A percentile compares a stretch with the other conserved stretches of the same genome.
Evolutionary conservation across 2,888 invertebrate genomes (phyloP).

Genomic region (Salticus scenicus): DNA sequence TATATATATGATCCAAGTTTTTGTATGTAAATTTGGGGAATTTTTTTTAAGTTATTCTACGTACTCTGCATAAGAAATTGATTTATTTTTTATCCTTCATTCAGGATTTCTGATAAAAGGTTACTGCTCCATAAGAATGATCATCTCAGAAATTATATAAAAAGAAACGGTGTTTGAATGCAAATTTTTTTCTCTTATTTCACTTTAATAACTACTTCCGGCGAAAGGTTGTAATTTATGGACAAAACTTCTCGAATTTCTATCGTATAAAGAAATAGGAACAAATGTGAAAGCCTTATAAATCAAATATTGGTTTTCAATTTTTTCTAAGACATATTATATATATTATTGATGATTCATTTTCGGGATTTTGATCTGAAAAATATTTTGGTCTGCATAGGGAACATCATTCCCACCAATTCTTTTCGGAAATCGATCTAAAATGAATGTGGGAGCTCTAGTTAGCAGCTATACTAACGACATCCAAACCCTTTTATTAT

Average conservation of each 20-base stretch:
- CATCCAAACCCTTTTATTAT: too few relatives aligned
- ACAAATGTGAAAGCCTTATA: neutral
- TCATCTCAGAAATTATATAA: neutral
- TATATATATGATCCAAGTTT: too few relatives aligned
- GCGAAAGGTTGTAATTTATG: neutral
- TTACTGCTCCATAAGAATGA: too few relatives aligned
- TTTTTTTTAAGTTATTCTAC: too few relatives aligned
- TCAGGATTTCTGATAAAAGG: too few relatives aligned
- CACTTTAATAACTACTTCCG: neutral
- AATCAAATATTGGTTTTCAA: conserved; percentile 9
- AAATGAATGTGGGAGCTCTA: neutral
- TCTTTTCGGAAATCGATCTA: conserved; percentile 22
- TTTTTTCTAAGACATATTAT: neutral
- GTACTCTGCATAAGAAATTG: too few relatives aligned
- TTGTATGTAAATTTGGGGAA: too few relatives aligned
- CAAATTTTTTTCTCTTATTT: neutral
- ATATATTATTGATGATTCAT: neutral
- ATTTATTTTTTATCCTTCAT: too few relatives aligned
- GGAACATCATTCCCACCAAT: conserved; percentile 37
- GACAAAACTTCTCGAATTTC: neutral
- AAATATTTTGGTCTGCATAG: neutral
- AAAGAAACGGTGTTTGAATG: neutral
- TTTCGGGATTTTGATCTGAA: neutral
- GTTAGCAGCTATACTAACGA: conserved; percentile 37
- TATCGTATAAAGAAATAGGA: neutral